Evolutionary conservation across 2,113 vertebrate species (phyloP).

Genomic region (Aspiorhynchus laticeps): DNA sequence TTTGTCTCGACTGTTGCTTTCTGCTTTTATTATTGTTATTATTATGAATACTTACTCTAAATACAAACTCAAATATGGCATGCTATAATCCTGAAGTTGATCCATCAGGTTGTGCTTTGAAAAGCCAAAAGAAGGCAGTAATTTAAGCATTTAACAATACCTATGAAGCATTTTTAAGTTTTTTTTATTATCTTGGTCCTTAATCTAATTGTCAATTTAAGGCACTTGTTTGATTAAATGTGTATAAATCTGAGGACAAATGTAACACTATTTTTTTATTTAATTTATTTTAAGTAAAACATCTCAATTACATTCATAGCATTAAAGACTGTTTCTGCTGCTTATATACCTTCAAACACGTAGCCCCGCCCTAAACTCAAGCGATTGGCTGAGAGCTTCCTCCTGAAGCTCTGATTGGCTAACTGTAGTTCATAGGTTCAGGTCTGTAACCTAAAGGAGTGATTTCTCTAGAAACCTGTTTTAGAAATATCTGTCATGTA

Average conservation of each 20-base stretch:
- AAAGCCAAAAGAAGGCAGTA: not conserved
- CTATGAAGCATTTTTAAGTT: too few species aligned
- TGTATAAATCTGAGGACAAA: not conserved
- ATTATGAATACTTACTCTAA: not conserved
- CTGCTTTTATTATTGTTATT: not conserved
- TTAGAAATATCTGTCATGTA: not conserved
- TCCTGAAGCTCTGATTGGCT: not conserved
- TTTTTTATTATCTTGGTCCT: too few species aligned
- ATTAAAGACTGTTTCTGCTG: not conserved
- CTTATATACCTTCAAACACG: too few species aligned
- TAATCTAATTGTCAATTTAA: too few species aligned
- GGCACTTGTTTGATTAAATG: too few species aligned
- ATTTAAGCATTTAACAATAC: not conserved
- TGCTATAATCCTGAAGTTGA: not conserved
- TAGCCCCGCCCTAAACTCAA: not conserved
- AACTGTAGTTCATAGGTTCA: too few species aligned
- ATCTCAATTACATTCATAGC: not conserved
- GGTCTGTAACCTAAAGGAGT: too few species aligned
- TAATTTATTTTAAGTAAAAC: not conserved
- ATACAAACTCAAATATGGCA: not conserved
- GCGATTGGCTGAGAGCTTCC: not conserved
- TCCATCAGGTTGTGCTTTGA: not conserved
- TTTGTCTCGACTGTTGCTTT: not conserved
- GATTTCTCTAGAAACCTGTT: not conserved
- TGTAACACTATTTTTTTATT: too few species aligned